Evolutionary conservation across 2,113 vertebrate species (phyloP), one percentile per base, ranked within the genome.

Genomic region (Nibea albiflora): DNA sequence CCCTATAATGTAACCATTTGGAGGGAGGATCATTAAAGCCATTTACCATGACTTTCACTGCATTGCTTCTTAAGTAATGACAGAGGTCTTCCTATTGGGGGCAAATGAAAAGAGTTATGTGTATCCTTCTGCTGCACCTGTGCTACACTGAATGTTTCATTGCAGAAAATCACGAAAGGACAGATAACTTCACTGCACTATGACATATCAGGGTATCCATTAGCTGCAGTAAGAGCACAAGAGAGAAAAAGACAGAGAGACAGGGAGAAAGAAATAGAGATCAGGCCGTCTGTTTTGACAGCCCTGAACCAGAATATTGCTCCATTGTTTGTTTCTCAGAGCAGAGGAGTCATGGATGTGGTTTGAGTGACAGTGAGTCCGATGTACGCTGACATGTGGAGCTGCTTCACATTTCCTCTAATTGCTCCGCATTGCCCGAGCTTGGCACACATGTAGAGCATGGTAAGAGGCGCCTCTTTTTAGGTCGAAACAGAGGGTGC

Each of bases 401-500:
- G 87, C 90, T 88, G 92, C 92, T 92, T 92, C 86, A 87, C 92
- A 86, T 89, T 93, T 92, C 89, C 86, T 77, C 90, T 95, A 94
- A 94, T 93, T 94, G 93, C 91, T 90, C 78, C 17, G 73, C 65
- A 80, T 89, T 86, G 85, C 88, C 87, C 83, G 64, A 83, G 83
- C 87, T 84, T 89, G 86, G 87, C 88, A 88, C 80, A 85, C 84
- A 90, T 89, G 87, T 91, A 88, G 88, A 92, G 88, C 84, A 88
- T 88, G 81, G 76, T 89, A 83, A 90, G 77, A 86, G 82, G 85
- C 58, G 80, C 52, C 82, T 86, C 85, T 87, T 93, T 93, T 92
- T 85, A 87, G 89, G 84, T 90, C 73, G 64, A 92, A 88, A 88
- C 76, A 84, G 78, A 85, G 62, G 73, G 62, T 78, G 85, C 88